A percentile compares a stretch with the other conserved stretches of the same genome.
Evolutionary conservation across 2,888 invertebrate species (phyloP).

Genomic region (Macrostomum cliftonense): DNA sequence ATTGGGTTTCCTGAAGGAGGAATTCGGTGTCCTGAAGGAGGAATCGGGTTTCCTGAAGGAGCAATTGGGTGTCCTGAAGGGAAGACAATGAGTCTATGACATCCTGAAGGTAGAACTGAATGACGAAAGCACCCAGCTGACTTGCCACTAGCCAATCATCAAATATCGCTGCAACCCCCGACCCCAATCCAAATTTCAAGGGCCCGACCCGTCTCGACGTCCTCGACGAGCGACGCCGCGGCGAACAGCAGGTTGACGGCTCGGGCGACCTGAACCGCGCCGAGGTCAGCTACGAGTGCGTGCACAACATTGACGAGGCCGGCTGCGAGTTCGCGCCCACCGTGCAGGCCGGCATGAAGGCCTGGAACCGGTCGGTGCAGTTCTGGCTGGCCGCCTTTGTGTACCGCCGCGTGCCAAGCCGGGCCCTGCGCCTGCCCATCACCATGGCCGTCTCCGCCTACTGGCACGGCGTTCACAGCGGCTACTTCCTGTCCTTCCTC

Average conservation of each 20-base stretch:
- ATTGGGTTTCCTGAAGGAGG: too few relatives aligned
- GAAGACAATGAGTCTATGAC: too few relatives aligned
- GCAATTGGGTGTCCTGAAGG: too few relatives aligned
- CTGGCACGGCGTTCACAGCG: slow-evolving; percentile 86
- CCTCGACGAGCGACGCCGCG: not conserved
- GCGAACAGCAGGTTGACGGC: not conserved
- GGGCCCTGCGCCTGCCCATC: slow-evolving; percentile 27
- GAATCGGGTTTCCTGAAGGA: too few relatives aligned
- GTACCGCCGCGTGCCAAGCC: slow-evolving; percentile 50
- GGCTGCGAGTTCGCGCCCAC: slow-evolving; percentile 63
- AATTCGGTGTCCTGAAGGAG: too few relatives aligned
- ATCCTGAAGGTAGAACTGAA: too few relatives aligned
- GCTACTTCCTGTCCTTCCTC: slow-evolving; percentile 78
- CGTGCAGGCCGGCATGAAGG: slow-evolving; percentile 66
- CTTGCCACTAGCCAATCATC: too few relatives aligned
- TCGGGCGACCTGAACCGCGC: slow-evolving; percentile 6
- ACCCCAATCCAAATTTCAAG: too few relatives aligned
- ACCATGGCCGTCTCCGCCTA: slow-evolving; percentile 70
- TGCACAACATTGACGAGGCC: slow-evolving; percentile 54
- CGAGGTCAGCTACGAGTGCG: slow-evolving; percentile 44
- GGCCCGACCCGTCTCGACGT: not conserved
- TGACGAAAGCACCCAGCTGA: too few relatives aligned
- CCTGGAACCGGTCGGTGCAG: slow-evolving; percentile 87
- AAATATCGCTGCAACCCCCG: too few relatives aligned
- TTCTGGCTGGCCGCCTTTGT: slow-evolving; percentile 82